Conservation (phyloP, 2,113 vertebrate species). For the Salminus brasiliensis region DNA sequence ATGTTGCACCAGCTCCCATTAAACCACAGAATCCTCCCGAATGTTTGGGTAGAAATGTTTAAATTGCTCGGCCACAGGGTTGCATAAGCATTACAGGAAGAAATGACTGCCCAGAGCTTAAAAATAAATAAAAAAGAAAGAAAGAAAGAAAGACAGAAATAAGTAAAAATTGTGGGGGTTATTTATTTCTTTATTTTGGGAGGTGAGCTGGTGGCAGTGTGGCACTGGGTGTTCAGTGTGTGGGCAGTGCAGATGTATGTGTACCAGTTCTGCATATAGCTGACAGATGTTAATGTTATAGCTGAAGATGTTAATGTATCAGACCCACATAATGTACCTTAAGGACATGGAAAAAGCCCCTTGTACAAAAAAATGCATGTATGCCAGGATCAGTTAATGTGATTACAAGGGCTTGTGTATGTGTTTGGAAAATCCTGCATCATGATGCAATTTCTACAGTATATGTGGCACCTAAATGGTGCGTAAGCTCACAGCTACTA, state of each 20-base stretch:
- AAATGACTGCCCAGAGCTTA: not conserved
- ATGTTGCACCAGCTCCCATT: not conserved
- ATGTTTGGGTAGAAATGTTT: not conserved
- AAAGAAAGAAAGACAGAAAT: too few species aligned
- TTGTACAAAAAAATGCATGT: constrained; percentile 5
- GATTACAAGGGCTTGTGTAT: not conserved
- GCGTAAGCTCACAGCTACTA: not conserved
- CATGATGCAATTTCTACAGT: constrained; percentile 44
- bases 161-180: too few species aligned
- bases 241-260: not conserved
- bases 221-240: not conserved
- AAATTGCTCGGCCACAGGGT: not conserved
- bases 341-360: not conserved
- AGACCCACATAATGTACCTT: too few species aligned
- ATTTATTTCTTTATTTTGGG: not conserved
- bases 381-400: not conserved
- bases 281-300: constrained; percentile 8
- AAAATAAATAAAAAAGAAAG: not conserved
- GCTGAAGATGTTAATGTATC: too few species aligned
- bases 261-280: not conserved
- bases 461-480: constrained; percentile 46
- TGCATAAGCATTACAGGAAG: not conserved
- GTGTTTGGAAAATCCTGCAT: constrained; percentile 49
- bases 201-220: not conserved
- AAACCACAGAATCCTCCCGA: not conserved